Conservation (phyloP, 1,140 invertebrate species). For the Pseudomyrmex concolor region DNA sequence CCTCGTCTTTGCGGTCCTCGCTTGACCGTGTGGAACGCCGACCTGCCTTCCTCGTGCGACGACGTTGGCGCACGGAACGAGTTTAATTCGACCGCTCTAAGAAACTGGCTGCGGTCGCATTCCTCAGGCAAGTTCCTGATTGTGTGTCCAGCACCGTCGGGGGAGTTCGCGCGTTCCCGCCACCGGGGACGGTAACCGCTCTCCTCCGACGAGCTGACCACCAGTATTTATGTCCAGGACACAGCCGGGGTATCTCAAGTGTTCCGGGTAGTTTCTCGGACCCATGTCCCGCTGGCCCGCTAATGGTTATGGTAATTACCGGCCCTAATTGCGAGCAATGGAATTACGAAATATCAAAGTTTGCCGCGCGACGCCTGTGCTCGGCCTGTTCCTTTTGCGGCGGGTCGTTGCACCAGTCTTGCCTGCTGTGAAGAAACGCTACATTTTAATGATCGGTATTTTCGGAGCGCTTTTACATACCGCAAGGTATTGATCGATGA, state of each 20-base stretch:
- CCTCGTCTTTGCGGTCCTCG: conserved; percentile 64
- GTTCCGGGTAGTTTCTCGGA: conserved; percentile 74
- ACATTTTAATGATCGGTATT: neutral
- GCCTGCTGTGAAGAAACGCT: conserved; percentile 38
- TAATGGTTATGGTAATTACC: conserved; percentile 85
- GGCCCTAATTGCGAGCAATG: conserved; percentile 84
- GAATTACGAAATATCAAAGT: conserved; percentile 85
- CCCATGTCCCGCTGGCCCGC: conserved; percentile 74
- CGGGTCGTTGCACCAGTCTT: conserved; percentile 19
- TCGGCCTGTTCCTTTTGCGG: conserved; percentile 61
- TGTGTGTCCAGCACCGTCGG: conserved; percentile 75
- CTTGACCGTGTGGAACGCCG: conserved; percentile 51
- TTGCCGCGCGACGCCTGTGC: conserved; percentile 70
- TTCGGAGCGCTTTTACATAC: neutral
- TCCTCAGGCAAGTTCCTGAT: conserved; percentile 80
- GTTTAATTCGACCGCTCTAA: conserved; percentile 81
- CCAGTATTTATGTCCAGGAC: conserved; percentile 79
- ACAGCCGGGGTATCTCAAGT: conserved; percentile 73
- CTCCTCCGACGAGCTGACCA: conserved; percentile 74
- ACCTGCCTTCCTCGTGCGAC: conserved; percentile 6
- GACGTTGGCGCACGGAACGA: conserved; percentile 72
- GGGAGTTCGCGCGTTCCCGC: conserved; percentile 67
- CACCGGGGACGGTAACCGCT: conserved; percentile 61
- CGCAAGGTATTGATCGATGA: too few species aligned
- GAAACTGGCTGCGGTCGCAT: conserved; percentile 80